Evolutionary conservation across 2,888 invertebrate species (phyloP).

Genomic region (Trichopoda pennipes): DNA sequence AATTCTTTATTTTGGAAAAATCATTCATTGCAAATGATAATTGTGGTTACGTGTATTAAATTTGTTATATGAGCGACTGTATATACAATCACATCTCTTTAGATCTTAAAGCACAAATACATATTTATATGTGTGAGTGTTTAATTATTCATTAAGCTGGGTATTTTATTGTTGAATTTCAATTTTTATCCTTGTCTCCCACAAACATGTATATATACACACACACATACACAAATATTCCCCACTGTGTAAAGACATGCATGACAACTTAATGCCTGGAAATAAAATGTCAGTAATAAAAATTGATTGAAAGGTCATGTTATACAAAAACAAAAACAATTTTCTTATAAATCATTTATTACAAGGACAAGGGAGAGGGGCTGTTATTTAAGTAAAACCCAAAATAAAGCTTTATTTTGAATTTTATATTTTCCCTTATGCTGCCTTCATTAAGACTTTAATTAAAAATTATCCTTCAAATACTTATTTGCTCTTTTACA

Average conservation of each 20-base stretch:
- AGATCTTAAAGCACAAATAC: no score
- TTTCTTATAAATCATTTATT: neutral
- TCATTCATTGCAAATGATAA: no score
- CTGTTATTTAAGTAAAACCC: no score
- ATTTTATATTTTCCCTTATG: no score
- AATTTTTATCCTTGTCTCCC: neutral
- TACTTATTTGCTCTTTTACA: neutral
- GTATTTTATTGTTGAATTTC: neutral
- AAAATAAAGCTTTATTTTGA: no score
- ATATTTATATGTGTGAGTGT: no score
- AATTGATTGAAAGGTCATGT: slow-evolving; percentile 58
- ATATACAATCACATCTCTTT: no score
- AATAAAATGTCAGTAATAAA: slow-evolving; percentile 31
- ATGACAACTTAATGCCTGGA: neutral
- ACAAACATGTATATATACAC: neutral
- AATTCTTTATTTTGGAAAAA: no score
- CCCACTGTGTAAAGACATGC: neutral
- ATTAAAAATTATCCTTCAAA: slow-evolving; percentile 31
- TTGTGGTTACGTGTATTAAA: no score
- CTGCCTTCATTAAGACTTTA: no score
- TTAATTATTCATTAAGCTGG: neutral
- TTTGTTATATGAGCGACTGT: no score
- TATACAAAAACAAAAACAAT: neutral
- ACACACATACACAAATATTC: no score
- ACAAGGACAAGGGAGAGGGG: neutral